phyloP scores from a whole-genome alignment of 2,113 vertebrate genomes.

The Gnathonemus echidnorhynchus region DNA sequence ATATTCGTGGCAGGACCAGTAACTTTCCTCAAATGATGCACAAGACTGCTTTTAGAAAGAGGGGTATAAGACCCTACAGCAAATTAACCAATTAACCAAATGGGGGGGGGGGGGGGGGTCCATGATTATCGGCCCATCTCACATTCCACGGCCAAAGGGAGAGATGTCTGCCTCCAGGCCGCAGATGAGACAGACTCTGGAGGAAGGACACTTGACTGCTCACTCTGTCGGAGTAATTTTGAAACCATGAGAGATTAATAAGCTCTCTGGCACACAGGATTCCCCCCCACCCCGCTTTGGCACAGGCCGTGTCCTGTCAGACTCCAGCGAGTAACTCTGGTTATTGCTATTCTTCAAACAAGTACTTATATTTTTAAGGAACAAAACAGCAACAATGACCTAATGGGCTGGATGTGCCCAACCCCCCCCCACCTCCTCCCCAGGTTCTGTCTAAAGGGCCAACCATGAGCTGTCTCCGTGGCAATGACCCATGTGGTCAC shows the following conservation, averaged over 20 bases:
- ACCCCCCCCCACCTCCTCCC: not conserved
- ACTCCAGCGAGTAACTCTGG: constrained; percentile 40
- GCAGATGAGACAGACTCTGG: not conserved
- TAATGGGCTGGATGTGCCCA: constrained; percentile 11
- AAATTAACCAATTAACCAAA: not conserved
- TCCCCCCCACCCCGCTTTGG: constrained; percentile 29
- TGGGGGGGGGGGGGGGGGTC: not conserved
- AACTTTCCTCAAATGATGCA: not conserved
- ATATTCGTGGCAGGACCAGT: not conserved
- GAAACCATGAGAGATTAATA: constrained; percentile 39
- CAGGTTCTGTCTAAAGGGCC: not conserved
- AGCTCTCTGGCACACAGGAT: constrained; percentile 40
- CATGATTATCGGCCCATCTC: not conserved
- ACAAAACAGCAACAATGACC: constrained; percentile 32
- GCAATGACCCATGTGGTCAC: not conserved
- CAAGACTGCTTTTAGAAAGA: not conserved
- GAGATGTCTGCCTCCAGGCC: not conserved
- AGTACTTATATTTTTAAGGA: constrained; percentile 12
- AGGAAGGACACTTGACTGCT: not conserved
- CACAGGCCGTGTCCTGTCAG: constrained; percentile 43
- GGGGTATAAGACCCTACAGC: not conserved
- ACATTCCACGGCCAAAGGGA: not conserved
- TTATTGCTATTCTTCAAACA: constrained; percentile 27
- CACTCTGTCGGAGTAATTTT: constrained; percentile 16
- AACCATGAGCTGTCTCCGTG: not conserved